A percentile compares a stretch with the other conserved stretches of the same genome.
phyloP scores from a whole-genome alignment of 2,888 invertebrate genomes.

The Melipona bicolor region DNA sequence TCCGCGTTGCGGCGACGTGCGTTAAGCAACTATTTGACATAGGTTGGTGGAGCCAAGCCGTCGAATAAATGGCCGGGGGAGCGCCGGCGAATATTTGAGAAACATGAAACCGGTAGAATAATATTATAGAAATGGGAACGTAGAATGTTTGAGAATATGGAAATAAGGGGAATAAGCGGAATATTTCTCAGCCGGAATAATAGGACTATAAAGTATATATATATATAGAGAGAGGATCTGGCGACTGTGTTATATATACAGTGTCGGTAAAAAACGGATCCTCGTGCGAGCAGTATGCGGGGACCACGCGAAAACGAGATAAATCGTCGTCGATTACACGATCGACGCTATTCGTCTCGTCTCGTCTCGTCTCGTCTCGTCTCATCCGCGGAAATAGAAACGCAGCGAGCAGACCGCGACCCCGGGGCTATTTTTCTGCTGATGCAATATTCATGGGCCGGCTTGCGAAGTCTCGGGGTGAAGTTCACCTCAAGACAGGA shows the following conservation, averaged over 20 bases:
- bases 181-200: conserved; percentile 47
- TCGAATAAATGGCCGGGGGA: conserved; percentile 19
- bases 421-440: conserved; percentile 32
- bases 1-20: conserved; percentile 5
- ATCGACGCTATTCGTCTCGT: neutral
- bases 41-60: conserved; percentile 8
- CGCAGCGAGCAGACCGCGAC: neutral
- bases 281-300: neutral
- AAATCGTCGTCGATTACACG: neutral
- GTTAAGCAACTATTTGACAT: conserved; percentile 48
- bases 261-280: neutral
- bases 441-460: conserved; percentile 48
- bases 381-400: conserved; percentile 17
- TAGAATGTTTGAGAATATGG: conserved; percentile 53
- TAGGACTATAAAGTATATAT: conserved; percentile 44
- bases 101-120: conserved; percentile 45
- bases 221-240: neutral
- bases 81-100: conserved; percentile 39
- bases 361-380: neutral
- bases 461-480: conserved; percentile 8
- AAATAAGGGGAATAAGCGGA: conserved; percentile 45
- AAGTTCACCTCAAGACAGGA: conserved; percentile 27
- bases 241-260: conserved; percentile 13
- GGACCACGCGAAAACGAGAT: neutral
- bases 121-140: conserved; percentile 56